Base-by-base conservation (phyloP, 2,113 vertebrate genomes). In the Symphodus melops region DNA sequence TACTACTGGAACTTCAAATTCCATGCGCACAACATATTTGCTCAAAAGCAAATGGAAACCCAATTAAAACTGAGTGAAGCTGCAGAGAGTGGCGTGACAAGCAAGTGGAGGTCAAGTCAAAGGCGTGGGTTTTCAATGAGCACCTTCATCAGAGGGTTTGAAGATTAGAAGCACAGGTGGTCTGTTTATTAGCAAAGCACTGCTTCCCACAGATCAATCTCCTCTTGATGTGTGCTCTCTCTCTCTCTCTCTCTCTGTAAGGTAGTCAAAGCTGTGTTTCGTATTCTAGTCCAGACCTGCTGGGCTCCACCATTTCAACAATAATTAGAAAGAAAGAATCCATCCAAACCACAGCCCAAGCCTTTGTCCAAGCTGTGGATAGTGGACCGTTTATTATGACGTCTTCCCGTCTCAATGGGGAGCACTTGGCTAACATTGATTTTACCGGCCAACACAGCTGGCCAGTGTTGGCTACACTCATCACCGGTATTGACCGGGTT, bases 401-500 rank as follows among this genome's bases (percentile, higher is more conserved):
- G 20, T 16, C 41, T 53, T 11, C 37, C 51, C 12, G 33, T 82
- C 39, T 77, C 73, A 48, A 3, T 42, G 19, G 54, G 63, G 48
- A 72, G 49, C 61, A 48, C 60, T 58, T 63, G 25, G 62, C 37
- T 52, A 16, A 11, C 37, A 54, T 65, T 4, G 62, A 74, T 87
- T 81, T 74, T 8, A 28, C 10, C 1, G 16, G 63, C 71, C 61
- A 53, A 51, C 46, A 11, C 60, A 63, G 68, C 81, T 53, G 72
- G 41, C 53, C 53, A 37, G 7, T 49, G 37, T 56, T 51, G 61
- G 49, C 74, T 41, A 49, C 79, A 64, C 76, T 68, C 70, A 52
- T 81, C 68, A 68, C 36, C 48, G 33, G 17, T 68, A 86, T 87
- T 57, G 79, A 87, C 49, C 33, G 8, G 42, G 72, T 88, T 86